Percentiles rank a stretch among this genome's conserved stretches.
These are phyloP conservation scores for Polyodon spathula DNA, from an alignment of 2,113 vertebrate species.

Conservation along the genomic window DNA sequence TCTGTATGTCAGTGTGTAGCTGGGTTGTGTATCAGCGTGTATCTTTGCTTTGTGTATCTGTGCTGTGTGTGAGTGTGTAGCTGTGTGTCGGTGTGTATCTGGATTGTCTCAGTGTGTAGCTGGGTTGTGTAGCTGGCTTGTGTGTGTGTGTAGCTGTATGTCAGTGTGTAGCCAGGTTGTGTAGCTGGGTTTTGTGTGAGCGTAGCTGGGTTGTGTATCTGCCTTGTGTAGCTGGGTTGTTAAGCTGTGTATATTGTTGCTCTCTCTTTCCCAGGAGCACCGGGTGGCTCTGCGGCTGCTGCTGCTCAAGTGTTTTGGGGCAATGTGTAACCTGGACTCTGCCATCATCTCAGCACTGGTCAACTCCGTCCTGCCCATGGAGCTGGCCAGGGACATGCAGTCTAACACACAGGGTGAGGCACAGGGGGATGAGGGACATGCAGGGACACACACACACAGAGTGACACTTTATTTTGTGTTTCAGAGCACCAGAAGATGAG, in stretches of 20 bases:
- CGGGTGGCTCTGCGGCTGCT: constrained; percentile 77
- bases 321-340: constrained; percentile 89
- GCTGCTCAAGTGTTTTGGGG: constrained; percentile 91
- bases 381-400: constrained; percentile 91
- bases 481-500: no score
- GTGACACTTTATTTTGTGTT: no score
- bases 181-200: background rate
- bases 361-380: constrained; percentile 93
- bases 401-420: constrained; percentile 79
- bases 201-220: background rate
- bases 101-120: no score
- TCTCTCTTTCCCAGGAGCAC: no score
- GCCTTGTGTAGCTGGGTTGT: constrained; percentile 10
- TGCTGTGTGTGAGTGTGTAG: background rate
- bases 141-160: constrained; percentile 1
- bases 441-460: no score
- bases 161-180: background rate
- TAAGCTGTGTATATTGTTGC: no score
- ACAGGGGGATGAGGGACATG: no score
- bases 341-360: constrained; percentile 82
- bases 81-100: background rate
- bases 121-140: background rate
- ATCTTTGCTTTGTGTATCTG: background rate
- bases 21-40: constrained; percentile 1
- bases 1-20: background rate